Evolutionary conservation across 1,140 invertebrate genomes (phyloP).

Genomic region (Proctacanthus coquilletti): DNA sequence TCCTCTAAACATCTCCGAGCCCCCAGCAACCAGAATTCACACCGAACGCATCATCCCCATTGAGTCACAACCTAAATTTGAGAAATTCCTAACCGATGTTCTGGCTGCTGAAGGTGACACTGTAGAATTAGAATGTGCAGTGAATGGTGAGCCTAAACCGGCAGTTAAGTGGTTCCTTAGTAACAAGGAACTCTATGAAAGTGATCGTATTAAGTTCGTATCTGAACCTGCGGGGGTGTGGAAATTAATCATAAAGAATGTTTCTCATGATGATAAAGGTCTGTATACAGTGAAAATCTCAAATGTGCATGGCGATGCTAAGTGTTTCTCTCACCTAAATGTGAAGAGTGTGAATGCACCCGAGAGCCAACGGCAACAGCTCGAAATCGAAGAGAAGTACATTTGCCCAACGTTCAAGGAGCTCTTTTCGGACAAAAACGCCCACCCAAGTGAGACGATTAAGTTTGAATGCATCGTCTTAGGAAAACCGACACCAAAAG

Average conservation of each 20-base stretch:
- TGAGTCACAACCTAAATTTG: slow-evolving; percentile 46
- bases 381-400: slow-evolving; percentile 40
- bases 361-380: slow-evolving; percentile 19
- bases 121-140: slow-evolving; percentile 53
- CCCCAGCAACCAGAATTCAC: slow-evolving; percentile 16
- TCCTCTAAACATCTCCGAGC: slow-evolving; percentile 22
- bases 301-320: slow-evolving; percentile 58
- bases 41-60: slow-evolving; percentile 23
- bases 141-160: slow-evolving; percentile 54
- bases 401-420: slow-evolving; percentile 49
- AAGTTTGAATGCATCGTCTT: slow-evolving; percentile 55
- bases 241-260: slow-evolving; percentile 40
- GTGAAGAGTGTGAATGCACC: slow-evolving; percentile 40
- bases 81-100: slow-evolving; percentile 50
- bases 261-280: slow-evolving; percentile 47
- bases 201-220: slow-evolving; percentile 34
- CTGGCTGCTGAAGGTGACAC: slow-evolving; percentile 49
- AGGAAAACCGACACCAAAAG: slow-evolving; percentile 58
- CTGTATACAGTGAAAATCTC: slow-evolving; percentile 60
- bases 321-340: slow-evolving; percentile 62
- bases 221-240: slow-evolving; percentile 37
- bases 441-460: slow-evolving; percentile 36
- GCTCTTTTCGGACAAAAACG: slow-evolving; percentile 39
- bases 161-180: slow-evolving; percentile 59
- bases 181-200: slow-evolving; percentile 39